Evolutionary conservation across 2,113 vertebrate genomes (phyloP), one percentile per base, ranked within the genome.

Genomic region (Lamprotornis superbus): DNA sequence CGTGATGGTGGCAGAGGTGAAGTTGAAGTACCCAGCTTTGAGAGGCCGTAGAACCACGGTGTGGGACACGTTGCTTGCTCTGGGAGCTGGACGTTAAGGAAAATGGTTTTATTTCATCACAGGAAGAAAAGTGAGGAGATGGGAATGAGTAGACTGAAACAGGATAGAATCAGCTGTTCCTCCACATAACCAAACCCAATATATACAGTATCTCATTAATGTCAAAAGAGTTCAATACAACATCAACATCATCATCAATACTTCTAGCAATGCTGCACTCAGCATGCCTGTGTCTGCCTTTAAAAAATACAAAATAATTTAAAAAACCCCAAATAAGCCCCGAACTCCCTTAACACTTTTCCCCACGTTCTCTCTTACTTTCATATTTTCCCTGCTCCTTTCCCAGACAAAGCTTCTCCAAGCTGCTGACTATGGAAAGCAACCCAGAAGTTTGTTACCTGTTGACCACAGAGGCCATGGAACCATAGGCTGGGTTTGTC

Each of bases 101-200:
- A 50, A 27, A 50, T 7, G 24, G 23, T 25, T 50, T 23, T 27
- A 50, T 27, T 50, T 25, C 49, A 50, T 15, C 24, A 50, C 14
- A 50, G 49, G 14, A 15, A 50, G 49, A 15, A 50, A 50, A 50
- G 49, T 9, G 49, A 50, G 49, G 49, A 50, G 49, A 50, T 27
- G 53, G 30, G 11, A 55, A 55, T 11, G 40, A 64, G 40, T 16
- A 31, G 61, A 31, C 40, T 33, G 23, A 17, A 47, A 28, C 18
- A 50, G 17, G 17, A 97, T 91, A 99, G 68, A 59, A 99, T 99
- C 59, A 28, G 15, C 24, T 44, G 49, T 31, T 79, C 49, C 49
- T 79, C 25, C 25, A 65, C 39, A 22, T 33, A 57, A 68, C 18
- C 22, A 68, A 80, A 68, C 17, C 22, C 13, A 33, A 57, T 6